These are phyloP conservation scores for Penaeus indicus DNA, from an alignment of 1,140 invertebrate genomes.

Conservation along the genomic window DNA sequence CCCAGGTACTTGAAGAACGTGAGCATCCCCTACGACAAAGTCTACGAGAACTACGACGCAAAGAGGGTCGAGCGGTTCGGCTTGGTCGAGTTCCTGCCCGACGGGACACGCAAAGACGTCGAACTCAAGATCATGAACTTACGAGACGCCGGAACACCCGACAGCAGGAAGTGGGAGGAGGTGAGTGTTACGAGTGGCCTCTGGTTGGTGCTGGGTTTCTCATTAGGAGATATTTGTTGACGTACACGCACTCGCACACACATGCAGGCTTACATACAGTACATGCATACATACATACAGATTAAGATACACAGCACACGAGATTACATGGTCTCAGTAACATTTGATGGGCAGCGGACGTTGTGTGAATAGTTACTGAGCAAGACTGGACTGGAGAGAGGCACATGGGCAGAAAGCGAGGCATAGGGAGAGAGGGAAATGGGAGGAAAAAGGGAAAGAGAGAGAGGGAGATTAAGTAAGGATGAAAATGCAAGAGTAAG, in stretches of 20 bases:
- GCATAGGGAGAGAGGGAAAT: too few species aligned
- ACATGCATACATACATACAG: background rate
- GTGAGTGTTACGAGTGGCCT: constrained; percentile 72
- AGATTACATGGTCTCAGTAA: too few species aligned
- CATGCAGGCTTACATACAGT: background rate
- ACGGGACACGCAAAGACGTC: constrained; percentile 87
- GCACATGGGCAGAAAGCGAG: too few species aligned
- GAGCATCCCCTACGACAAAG: constrained; percentile 73
- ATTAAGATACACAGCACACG: too few species aligned
- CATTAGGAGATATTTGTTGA: background rate
- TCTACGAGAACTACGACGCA: constrained; percentile 36
- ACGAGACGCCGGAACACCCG: constrained; percentile 76
- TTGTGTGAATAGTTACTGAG: too few species aligned
- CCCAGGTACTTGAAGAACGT: constrained; percentile 86
- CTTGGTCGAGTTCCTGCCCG: constrained; percentile 85
- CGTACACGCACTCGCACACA: background rate
- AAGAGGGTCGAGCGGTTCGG: constrained; percentile 73
- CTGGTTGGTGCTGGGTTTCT: background rate
- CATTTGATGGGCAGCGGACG: too few species aligned
- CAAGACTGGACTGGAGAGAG: too few species aligned
- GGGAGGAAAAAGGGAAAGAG: background rate
- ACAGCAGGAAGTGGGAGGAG: constrained; percentile 88
- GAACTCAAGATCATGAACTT: constrained; percentile 95
- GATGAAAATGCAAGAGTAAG: background rate
- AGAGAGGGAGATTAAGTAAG: too few species aligned